Conservation (phyloP, 2,113 vertebrate genomes). For the Todiramphus chloris region DNA sequence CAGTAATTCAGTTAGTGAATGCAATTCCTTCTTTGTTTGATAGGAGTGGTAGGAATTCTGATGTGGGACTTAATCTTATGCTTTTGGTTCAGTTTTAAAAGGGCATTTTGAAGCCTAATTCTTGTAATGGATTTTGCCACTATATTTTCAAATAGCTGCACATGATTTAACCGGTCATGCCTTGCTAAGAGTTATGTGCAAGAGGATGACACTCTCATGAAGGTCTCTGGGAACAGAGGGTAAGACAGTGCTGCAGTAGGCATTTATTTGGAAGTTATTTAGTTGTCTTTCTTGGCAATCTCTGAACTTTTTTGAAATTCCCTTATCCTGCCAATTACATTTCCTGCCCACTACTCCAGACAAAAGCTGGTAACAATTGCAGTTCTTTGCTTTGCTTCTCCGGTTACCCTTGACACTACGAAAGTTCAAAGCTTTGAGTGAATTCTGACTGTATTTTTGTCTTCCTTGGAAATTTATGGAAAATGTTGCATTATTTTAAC, state of each 20-base stretch:
- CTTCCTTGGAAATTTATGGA: background rate
- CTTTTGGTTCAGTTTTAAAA: background rate
- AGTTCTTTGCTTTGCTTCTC: background rate
- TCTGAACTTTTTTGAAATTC: background rate
- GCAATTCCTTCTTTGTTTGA: background rate
- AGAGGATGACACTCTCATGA: background rate
- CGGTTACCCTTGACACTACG: background rate
- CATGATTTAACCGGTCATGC: background rate
- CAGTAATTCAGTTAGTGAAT: background rate
- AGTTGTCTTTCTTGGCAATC: background rate
- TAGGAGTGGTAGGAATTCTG: background rate
- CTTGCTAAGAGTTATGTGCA: background rate
- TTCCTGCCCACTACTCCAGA: background rate
- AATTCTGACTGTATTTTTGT: background rate
- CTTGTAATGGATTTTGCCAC: background rate
- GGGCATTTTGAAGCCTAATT: background rate
- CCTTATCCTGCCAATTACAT: background rate
- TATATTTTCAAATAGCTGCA: background rate
- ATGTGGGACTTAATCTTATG: background rate
- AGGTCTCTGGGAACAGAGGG: background rate
- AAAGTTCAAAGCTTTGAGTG: background rate
- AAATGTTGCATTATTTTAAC: background rate
- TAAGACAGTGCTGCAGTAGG: background rate
- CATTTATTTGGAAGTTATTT: background rate
- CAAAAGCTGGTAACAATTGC: background rate